phyloP scores from a whole-genome alignment of 2,888 invertebrate species.

The Cenopis cana region DNA sequence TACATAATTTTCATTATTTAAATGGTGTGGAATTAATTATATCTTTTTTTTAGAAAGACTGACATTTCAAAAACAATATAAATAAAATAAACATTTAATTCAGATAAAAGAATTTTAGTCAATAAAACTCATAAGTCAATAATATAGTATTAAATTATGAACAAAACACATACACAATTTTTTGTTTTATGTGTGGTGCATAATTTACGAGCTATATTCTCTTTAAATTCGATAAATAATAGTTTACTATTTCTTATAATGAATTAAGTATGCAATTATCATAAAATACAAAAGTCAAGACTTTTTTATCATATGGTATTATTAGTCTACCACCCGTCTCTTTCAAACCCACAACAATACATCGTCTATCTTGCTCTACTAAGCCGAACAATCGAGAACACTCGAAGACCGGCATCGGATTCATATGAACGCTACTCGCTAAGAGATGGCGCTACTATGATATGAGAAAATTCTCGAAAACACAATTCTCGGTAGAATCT shows the following conservation, averaged over 20 bases:
- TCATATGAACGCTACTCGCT: constrained; percentile 5
- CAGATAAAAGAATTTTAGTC: too few species aligned
- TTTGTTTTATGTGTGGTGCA: too few species aligned
- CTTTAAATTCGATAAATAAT: neutral
- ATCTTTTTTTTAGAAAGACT: too few species aligned
- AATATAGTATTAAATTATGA: too few species aligned
- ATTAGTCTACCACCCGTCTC: constrained; percentile 8
- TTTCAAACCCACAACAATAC: neutral
- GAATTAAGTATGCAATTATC: neutral
- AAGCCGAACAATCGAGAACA: constrained; percentile 25
- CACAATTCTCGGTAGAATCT: neutral
- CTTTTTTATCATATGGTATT: constrained; percentile 2
- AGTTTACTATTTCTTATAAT: neutral
- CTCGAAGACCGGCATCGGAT: constrained; percentile 10
- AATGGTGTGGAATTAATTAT: too few species aligned
- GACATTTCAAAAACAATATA: too few species aligned
- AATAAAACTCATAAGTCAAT: too few species aligned
- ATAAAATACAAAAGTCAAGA: neutral
- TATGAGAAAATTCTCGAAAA: constrained; percentile 8
- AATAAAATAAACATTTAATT: too few species aligned
- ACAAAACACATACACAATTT: too few species aligned
- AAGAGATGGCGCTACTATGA: constrained; percentile 2
- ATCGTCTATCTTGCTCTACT: constrained; percentile 5
- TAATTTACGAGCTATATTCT: too few species aligned
- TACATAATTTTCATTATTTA: too few species aligned